Base-by-base conservation (phyloP, 1,140 invertebrate genomes). In the Sipha flava region DNA sequence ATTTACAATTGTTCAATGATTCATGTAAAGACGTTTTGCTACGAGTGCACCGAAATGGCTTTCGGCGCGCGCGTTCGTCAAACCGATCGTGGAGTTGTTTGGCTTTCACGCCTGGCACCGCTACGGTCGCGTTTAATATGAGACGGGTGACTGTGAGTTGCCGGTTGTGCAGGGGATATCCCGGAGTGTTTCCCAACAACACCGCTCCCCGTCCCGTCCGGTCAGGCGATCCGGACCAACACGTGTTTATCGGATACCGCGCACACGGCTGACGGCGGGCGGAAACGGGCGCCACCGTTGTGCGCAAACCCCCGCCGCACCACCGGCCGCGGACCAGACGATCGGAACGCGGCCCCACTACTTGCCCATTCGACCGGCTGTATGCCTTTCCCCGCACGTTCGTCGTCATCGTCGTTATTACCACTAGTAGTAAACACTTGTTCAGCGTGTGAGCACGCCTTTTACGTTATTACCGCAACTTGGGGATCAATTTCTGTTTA, bases 241-340 rank as follows among this genome's bases (percentile, higher is more conserved):
- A 77, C 73, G 73, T 77, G 73, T 77, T 77, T 77, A 77, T 77
- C 73, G 73, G 52, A 52, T 59, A 77, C 52, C 49, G 73, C 73
- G 47, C 45, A 26, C 10, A 37, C 12, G n/a, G 29, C 10, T 18
- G 73, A 43, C 21, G 21, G 54, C 54, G 34, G 73, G 52, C 73
- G 73, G 73, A 77, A 77, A 77, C 52, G 73, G 72, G 52, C 73
- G 73, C 73, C 73, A 77, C 73, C 73, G 73, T 37, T 70, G 66
- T 47, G 66, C 66, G 66, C 66, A 70, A 70, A 40, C 52, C 72
- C 40, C 66, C 34, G 26, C 52, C 34, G 21, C 52, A 59, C 34
- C 73, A 23, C 73, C 34, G 31, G 34, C 29, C 49, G 4, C 34
- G 37, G 40, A 31, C 66, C 66, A 70, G 66, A 70, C 66, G 66